These are phyloP conservation scores for Notamacropus eugenii DNA, from an alignment of 2,797 vertebrate genomes.

Conservation along the genomic window DNA sequence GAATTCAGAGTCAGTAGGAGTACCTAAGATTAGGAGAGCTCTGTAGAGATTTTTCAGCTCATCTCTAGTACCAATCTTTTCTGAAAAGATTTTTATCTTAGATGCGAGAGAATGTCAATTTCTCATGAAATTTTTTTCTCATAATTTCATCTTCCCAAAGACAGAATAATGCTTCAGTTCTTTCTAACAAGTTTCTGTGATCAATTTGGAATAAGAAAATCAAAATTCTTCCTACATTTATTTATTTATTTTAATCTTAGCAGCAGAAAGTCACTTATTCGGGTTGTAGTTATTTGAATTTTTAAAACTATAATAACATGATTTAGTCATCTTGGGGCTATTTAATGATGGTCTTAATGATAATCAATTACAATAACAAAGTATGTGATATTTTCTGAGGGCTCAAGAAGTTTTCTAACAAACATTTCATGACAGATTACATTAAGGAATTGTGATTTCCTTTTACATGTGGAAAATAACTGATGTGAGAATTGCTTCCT, in stretches of 20 bases:
- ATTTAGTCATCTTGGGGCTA: not conserved
- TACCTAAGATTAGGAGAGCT: not conserved
- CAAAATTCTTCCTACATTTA: conserved; percentile 16
- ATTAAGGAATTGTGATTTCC: not conserved
- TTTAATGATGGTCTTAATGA: not conserved
- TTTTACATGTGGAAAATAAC: not conserved
- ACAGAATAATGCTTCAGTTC: not conserved
- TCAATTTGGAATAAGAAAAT: not conserved
- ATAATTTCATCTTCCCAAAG: not conserved
- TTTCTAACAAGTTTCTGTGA: not conserved
- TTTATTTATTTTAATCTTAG: not conserved
- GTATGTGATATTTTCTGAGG: not conserved
- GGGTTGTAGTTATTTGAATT: not conserved
- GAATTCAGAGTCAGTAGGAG: conserved; percentile 9
- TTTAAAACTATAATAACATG: not conserved
- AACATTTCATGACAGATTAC: not conserved
- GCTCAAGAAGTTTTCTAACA: not conserved
- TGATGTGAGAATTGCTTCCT: not conserved
- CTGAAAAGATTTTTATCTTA: not conserved
- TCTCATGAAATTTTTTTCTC: not conserved
- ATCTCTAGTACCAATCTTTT: not conserved
- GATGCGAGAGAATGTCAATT: not conserved
- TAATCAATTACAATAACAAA: not conserved
- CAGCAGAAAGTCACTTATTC: not conserved
- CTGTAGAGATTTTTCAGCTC: conserved; percentile 2